Percentiles rank a stretch among this genome's conserved stretches.
Conservation (phyloP, 2,888 invertebrate species). For the Cybosia mesomella region DNA sequence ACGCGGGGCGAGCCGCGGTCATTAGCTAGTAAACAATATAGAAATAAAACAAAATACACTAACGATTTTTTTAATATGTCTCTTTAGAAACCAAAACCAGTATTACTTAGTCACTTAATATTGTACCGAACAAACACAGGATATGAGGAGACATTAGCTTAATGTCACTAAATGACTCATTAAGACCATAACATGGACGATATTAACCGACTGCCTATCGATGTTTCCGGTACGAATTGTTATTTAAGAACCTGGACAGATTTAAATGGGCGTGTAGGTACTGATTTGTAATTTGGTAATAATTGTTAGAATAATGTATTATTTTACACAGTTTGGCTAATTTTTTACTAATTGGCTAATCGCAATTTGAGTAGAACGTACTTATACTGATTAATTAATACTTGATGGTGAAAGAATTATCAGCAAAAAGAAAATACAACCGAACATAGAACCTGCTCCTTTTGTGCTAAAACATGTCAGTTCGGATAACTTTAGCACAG, state of each 20-base stretch:
- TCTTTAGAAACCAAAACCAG: conserved; percentile 8
- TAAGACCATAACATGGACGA: conserved; percentile 42
- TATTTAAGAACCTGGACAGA: conserved; percentile 9
- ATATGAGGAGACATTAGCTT: conserved; percentile 48
- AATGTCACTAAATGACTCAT: conserved; percentile 51
- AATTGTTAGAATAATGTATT: not conserved
- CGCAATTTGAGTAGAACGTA: too few relatives aligned
- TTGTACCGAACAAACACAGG: conserved; percentile 39
- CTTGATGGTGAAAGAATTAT: too few relatives aligned
- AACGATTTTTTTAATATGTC: not conserved
- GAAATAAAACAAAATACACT: not conserved
- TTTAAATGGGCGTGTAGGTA: not conserved
- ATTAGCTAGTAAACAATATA: not conserved
- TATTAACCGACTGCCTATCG: conserved; percentile 38
- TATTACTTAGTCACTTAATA: conserved; percentile 27
- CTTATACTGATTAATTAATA: too few relatives aligned
- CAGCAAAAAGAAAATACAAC: too few relatives aligned
- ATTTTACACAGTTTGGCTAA: too few relatives aligned
- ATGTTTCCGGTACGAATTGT: conserved; percentile 43
- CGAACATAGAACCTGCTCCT: too few relatives aligned
- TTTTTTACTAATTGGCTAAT: too few relatives aligned
- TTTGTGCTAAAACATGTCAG: too few relatives aligned
- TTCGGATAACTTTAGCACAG: too few relatives aligned
- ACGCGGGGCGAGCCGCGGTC: too few relatives aligned
- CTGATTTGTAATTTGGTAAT: conserved; percentile 3